A percentile compares a stretch with the other conserved stretches of the same genome.
Evolutionary conservation across 1,140 invertebrate genomes (phyloP).

Genomic region (Hycleus cichorii): DNA sequence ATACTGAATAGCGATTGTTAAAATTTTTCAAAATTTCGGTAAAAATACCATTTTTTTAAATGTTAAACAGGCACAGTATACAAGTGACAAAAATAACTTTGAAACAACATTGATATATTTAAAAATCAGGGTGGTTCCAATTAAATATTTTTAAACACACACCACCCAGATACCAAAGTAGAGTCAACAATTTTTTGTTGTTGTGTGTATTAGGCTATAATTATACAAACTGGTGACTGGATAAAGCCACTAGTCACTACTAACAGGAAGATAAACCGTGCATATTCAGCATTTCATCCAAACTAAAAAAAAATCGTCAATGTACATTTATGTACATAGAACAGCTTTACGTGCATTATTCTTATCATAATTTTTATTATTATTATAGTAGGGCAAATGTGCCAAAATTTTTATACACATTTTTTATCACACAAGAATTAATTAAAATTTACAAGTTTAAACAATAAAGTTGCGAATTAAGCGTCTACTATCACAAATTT

Average conservation of each 20-base stretch:
- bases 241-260: slow-evolving; percentile 34
- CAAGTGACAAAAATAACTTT: slow-evolving; percentile 35
- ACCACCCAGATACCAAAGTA: slow-evolving; percentile 18
- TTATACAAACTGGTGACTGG: too few species aligned
- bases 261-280: slow-evolving; percentile 42
- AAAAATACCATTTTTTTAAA: slow-evolving; percentile 25
- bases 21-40: slow-evolving; percentile 17
- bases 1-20: slow-evolving; percentile 33
- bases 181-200: slow-evolving; percentile 19
- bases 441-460: slow-evolving; percentile 11
- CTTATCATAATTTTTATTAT: too few species aligned
- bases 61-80: slow-evolving; percentile 36
- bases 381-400: slow-evolving; percentile 18
- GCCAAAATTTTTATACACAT: slow-evolving; percentile 16
- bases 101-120: slow-evolving; percentile 33
- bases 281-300: slow-evolving; percentile 39
- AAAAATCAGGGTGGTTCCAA: not conserved
- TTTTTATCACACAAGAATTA: slow-evolving; percentile 27
- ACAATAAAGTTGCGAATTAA: slow-evolving; percentile 14
- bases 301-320: slow-evolving; percentile 23
- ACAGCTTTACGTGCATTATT: slow-evolving; percentile 19
- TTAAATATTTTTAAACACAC: too few species aligned
- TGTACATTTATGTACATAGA: slow-evolving; percentile 36
- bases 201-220: slow-evolving; percentile 25
- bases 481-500: slow-evolving; percentile 35